These are phyloP conservation scores for Penaeus monodon DNA, from an alignment of 2,888 invertebrate species.

Conservation along the genomic window DNA sequence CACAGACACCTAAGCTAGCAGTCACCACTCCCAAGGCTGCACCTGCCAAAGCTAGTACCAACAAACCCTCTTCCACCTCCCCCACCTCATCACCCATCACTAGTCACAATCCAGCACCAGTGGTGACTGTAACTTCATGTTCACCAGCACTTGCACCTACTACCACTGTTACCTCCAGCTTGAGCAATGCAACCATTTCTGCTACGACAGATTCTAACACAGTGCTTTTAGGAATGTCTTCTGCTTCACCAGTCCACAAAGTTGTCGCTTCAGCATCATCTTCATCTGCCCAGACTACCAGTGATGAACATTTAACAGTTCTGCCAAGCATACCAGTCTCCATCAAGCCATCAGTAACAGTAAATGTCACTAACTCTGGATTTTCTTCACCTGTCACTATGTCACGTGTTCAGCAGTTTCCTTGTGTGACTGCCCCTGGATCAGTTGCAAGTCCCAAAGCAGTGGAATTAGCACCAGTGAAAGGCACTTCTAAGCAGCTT, in stretches of 20 bases:
- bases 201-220: slow-evolving; percentile 15
- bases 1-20: slow-evolving; percentile 34
- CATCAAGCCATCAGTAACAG: slow-evolving; percentile 39
- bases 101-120: slow-evolving; percentile 3
- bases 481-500: slow-evolving; percentile 56
- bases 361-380: slow-evolving; percentile 34
- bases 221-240: slow-evolving; percentile 17
- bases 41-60: slow-evolving; percentile 19
- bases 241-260: slow-evolving; percentile 10
- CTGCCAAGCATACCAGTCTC: slow-evolving; percentile 41
- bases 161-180: slow-evolving; percentile 19
- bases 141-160: slow-evolving; percentile 26
- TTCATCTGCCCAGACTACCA: slow-evolving; percentile 25
- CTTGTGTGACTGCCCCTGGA: slow-evolving; percentile 33
- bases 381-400: slow-evolving; percentile 30
- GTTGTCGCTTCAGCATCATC: slow-evolving; percentile 25
- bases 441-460: slow-evolving; percentile 36
- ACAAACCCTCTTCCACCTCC: slow-evolving; percentile 11
- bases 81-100: slow-evolving; percentile 22
- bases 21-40: slow-evolving; percentile 29
- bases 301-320: slow-evolving; percentile 42
- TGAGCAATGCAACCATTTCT: neutral
- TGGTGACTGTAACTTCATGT: slow-evolving; percentile 30
- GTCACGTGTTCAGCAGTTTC: slow-evolving; percentile 31
- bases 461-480: slow-evolving; percentile 33